phyloP scores from a whole-genome alignment of 2,797 vertebrate species.

The Zenarchopterus dispar region DNA sequence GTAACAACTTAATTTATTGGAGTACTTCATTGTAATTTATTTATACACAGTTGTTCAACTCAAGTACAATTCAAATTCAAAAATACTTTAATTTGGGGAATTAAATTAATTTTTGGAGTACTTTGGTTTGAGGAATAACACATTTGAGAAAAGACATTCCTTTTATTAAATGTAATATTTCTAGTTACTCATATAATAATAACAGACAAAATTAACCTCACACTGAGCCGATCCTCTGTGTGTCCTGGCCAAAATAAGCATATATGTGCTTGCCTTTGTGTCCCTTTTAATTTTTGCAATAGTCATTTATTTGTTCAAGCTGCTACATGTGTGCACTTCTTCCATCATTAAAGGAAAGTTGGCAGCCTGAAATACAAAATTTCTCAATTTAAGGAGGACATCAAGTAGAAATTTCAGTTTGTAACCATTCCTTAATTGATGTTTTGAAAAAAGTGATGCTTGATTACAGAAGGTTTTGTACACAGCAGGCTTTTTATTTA shows the following conservation, averaged over 20 bases:
- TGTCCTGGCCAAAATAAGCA: too few relatives aligned
- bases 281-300: slow-evolving; percentile 56
- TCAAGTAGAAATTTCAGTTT: slow-evolving; percentile 53
- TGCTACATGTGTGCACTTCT: slow-evolving; percentile 41
- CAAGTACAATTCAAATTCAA: slow-evolving; percentile 23
- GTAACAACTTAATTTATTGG: slow-evolving; percentile 58
- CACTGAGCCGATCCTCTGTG: slow-evolving; percentile 24
- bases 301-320: slow-evolving; percentile 71
- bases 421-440: slow-evolving; percentile 27
- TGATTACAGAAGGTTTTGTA: too few relatives aligned
- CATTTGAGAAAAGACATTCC: slow-evolving; percentile 58
- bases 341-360: slow-evolving; percentile 46
- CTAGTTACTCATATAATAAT: slow-evolving; percentile 43
- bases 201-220: slow-evolving; percentile 1
- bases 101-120: too few relatives aligned
- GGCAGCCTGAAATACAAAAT: slow-evolving; percentile 29
- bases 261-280: slow-evolving; percentile 51
- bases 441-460: slow-evolving; percentile 7
- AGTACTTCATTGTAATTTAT: slow-evolving; percentile 48
- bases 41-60: slow-evolving; percentile 54
- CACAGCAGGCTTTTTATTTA: neutral
- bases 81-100: too few relatives aligned
- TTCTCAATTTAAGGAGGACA: slow-evolving; percentile 4
- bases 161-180: slow-evolving; percentile 64
- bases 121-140: slow-evolving; percentile 62